phyloP scores from a whole-genome alignment of 2,797 vertebrate genomes.

The Selene dorsalis region DNA sequence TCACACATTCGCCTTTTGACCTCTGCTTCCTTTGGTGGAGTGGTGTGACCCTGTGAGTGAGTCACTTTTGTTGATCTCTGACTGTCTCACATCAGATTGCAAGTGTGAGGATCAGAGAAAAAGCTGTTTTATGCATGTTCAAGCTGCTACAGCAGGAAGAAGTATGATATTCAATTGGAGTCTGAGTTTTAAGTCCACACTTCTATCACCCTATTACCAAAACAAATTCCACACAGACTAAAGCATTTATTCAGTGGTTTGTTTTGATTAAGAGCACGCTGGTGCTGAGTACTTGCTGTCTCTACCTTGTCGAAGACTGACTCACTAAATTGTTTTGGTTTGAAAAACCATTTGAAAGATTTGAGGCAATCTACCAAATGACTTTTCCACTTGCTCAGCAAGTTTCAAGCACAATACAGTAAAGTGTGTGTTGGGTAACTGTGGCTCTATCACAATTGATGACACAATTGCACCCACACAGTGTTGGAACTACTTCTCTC shows the following conservation, averaged over 20 bases:
- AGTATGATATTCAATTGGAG: constrained; percentile 4
- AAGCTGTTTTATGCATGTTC: neutral
- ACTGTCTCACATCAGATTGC: neutral
- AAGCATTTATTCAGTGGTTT: constrained; percentile 46
- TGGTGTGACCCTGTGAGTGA: constrained; percentile 1
- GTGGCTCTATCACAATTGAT: constrained; percentile 9
- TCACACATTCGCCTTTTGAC: constrained; percentile 38
- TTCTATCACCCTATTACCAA: constrained; percentile 7
- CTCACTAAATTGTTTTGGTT: constrained; percentile 38
- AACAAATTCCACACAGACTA: constrained; percentile 29
- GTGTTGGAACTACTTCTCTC: constrained; percentile 10
- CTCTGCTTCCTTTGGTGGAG: constrained; percentile 7
- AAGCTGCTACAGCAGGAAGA: neutral
- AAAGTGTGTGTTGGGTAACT: constrained; percentile 9
- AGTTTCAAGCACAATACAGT: constrained; percentile 19
- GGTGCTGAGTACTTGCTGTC: constrained; percentile 9
- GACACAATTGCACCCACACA: constrained; percentile 12
- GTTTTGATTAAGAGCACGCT: constrained; percentile 43
- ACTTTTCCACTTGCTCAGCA: constrained; percentile 48
- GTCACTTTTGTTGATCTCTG: neutral
- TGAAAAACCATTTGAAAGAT: constrained; percentile 29
- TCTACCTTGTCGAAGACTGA: neutral
- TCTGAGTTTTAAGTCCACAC: constrained; percentile 3
- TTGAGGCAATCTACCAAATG: constrained; percentile 14
- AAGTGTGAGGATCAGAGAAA: neutral